Percentiles rank a stretch among this genome's conserved stretches.
phyloP scores from a whole-genome alignment of 53 echinoderm and acorn worm genomes.

The Paracentrotus lividus region DNA sequence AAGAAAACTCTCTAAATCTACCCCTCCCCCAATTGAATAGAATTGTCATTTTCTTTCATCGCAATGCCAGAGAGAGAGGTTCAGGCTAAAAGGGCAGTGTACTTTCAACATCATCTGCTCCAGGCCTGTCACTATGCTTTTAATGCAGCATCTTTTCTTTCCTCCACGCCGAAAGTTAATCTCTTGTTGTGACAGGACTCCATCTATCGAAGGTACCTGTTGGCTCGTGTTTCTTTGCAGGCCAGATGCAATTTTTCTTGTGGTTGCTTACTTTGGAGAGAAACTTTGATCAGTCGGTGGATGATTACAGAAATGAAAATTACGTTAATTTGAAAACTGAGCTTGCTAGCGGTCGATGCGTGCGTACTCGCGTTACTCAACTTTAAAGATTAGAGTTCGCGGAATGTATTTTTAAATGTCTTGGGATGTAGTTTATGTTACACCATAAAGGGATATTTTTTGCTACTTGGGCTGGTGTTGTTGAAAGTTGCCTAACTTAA shows the following conservation, averaged over 20 bases:
- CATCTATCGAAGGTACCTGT: conserved; percentile 2
- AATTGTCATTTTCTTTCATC: background rate
- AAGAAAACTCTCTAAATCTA: too few relatives aligned
- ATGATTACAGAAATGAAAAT: conserved; percentile 38
- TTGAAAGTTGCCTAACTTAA: background rate
- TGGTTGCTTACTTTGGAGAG: background rate
- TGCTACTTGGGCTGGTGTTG: background rate
- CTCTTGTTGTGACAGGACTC: conserved; percentile 43
- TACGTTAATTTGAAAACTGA: conserved; percentile 47
- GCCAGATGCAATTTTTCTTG: background rate
- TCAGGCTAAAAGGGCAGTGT: conserved; percentile 23
- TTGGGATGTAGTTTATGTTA: background rate
- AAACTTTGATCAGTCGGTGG: background rate
- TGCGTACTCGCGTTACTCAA: background rate
- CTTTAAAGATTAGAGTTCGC: background rate
- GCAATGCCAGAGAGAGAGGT: background rate
- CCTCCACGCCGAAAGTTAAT: conserved; percentile 44
- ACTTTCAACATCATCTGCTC: conserved; percentile 32
- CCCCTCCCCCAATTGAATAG: too few relatives aligned
- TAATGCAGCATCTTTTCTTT: conserved; percentile 20
- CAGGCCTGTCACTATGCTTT: conserved; percentile 29
- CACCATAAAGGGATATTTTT: background rate
- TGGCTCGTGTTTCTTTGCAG: background rate
- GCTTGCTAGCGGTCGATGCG: background rate
- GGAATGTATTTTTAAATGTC: background rate